Evolutionary conservation across 2,888 invertebrate species (phyloP).

Genomic region (Brachypalpus laphriformis): DNA sequence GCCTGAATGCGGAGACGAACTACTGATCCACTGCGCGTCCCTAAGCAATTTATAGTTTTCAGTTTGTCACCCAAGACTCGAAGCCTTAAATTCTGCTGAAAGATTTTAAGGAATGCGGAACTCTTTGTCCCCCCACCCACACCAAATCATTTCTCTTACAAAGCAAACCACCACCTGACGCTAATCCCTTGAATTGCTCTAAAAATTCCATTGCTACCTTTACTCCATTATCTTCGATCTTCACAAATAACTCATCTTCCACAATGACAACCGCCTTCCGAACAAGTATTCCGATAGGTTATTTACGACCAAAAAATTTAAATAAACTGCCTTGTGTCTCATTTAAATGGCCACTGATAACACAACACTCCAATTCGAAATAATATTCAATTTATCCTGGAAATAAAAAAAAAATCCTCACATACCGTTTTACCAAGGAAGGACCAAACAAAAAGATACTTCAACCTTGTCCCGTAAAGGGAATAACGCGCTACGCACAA

Average conservation of each 20-base stretch:
- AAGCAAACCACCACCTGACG: neutral
- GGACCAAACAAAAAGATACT: slow-evolving; percentile 3
- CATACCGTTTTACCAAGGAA: slow-evolving; percentile 34
- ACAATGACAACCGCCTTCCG: slow-evolving; percentile 57
- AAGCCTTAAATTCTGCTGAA: neutral
- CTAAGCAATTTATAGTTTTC: no score
- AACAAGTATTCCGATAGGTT: slow-evolving; percentile 27
- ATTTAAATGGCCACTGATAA: slow-evolving; percentile 68
- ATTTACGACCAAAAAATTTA: slow-evolving; percentile 49
- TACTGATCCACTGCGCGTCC: no score
- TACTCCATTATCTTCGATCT: slow-evolving; percentile 28
- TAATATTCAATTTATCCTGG: slow-evolving; percentile 33
- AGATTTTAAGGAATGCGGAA: neutral
- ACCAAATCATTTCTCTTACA: neutral
- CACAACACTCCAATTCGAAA: slow-evolving; percentile 42
- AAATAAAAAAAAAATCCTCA: neutral
- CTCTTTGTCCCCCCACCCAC: neutral
- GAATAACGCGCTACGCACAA: slow-evolving; percentile 16
- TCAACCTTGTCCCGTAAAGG: slow-evolving; percentile 10
- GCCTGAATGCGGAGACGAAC: no score
- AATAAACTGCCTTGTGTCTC: slow-evolving; percentile 57
- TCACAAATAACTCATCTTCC: slow-evolving; percentile 16
- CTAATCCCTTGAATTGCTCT: neutral
- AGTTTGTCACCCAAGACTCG: no score
- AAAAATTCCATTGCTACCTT: slow-evolving; percentile 5